Evolutionary conservation across 2,797 vertebrate species (phyloP).

Genomic region (Okamejei kenojei): DNA sequence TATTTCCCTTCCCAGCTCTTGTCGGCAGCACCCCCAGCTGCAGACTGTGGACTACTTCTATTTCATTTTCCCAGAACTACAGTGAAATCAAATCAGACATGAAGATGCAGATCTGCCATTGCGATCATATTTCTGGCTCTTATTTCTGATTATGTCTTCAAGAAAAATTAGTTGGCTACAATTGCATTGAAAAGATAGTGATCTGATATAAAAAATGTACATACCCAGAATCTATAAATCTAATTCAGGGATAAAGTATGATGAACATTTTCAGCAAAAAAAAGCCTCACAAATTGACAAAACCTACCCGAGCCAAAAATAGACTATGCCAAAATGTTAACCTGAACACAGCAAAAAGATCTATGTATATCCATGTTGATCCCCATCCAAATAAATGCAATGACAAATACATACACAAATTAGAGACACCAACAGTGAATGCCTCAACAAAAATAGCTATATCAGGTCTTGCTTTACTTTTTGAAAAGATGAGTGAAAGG

Average conservation of each 20-base stretch:
- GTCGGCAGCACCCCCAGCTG: neutral
- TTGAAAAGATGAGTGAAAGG: neutral
- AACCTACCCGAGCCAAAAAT: neutral
- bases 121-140: neutral
- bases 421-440: neutral
- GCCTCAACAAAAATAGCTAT: neutral
- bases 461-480: neutral
- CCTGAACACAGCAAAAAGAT: neutral
- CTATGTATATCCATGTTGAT: neutral
- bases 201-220: too few species aligned
- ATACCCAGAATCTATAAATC: neutral
- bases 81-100: neutral
- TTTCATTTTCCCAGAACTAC: neutral
- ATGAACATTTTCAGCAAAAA: neutral
- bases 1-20: too few species aligned
- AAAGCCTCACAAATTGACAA: neutral
- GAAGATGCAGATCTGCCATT: neutral
- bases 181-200: neutral
- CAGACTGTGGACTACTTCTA: neutral
- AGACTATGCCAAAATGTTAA: neutral
- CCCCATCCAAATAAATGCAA: neutral
- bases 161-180: neutral
- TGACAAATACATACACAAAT: neutral
- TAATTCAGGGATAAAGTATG: neutral
- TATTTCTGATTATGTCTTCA: neutral